phyloP scores from a whole-genome alignment of 2,888 invertebrate genomes.

The Ferrisia virgata region DNA sequence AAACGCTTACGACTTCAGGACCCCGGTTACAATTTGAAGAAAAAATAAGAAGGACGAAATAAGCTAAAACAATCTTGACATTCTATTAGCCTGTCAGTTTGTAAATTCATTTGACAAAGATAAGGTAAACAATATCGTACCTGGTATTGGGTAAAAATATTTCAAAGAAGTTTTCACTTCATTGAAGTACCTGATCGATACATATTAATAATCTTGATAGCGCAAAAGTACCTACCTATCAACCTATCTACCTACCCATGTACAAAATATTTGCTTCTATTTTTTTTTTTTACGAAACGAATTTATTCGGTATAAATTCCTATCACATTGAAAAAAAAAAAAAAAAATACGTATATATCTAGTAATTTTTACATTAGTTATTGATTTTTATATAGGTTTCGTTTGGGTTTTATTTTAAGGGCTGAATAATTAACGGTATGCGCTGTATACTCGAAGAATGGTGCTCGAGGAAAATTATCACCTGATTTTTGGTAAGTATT shows the following conservation, averaged over 20 bases:
- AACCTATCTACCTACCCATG: not conserved
- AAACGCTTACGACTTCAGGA: too few species aligned
- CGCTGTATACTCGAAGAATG: not conserved
- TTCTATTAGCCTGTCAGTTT: not conserved
- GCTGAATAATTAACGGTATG: not conserved
- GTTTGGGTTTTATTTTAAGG: not conserved
- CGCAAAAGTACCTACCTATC: not conserved
- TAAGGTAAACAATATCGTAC: not conserved
- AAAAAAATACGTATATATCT: not conserved
- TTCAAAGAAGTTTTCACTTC: not conserved
- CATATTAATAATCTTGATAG: not conserved
- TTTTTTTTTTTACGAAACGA: not conserved
- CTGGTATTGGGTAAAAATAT: not conserved
- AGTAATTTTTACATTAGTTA: not conserved
- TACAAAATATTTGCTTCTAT: not conserved
- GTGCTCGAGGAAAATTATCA: slow-evolving; percentile 4
- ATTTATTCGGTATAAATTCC: not conserved
- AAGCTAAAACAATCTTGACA: not conserved
- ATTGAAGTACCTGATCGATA: not conserved
- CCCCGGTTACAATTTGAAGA: too few species aligned
- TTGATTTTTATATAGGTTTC: slow-evolving; percentile 6
- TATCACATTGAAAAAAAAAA: not conserved
- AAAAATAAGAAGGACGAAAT: not conserved
- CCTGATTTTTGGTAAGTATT: slow-evolving; percentile 12
- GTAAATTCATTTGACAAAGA: not conserved